Percentiles rank a stretch among this genome's conserved stretches.
Evolutionary conservation across 1,140 invertebrate genomes (phyloP).

Genomic region (Zaprionus camerounensis): DNA sequence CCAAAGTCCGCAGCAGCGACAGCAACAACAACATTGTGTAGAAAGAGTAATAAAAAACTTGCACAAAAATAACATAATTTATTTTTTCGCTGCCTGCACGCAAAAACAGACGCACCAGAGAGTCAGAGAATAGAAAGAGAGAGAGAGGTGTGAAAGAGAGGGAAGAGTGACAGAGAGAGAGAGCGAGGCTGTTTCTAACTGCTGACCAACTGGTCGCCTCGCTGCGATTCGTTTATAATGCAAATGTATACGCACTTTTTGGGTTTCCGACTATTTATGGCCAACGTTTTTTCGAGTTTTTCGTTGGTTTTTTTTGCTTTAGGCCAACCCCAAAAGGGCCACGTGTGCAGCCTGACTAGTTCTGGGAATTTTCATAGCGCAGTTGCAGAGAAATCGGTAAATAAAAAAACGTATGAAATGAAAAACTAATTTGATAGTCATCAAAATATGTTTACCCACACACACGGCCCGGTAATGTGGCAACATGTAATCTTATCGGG

Average conservation of each 20-base stretch:
- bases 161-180: constrained; percentile 15
- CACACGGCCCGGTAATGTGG: neutral
- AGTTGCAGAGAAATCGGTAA: neutral
- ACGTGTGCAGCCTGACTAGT: constrained; percentile 26
- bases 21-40: neutral
- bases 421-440: constrained; percentile 7
- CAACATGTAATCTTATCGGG: constrained; percentile 38
- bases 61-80: constrained; percentile 83
- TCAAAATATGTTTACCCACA: constrained; percentile 2
- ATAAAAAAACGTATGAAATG: neutral
- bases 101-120: constrained; percentile 50
- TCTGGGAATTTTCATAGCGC: neutral
- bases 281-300: constrained; percentile 41
- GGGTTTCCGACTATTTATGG: constrained; percentile 61
- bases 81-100: constrained; percentile 71
- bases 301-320: constrained; percentile 8
- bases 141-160: neutral
- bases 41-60: constrained; percentile 66
- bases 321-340: constrained; percentile 8
- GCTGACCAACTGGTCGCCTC: constrained; percentile 31
- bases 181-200: constrained; percentile 1
- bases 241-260: constrained; percentile 77
- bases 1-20: constrained; percentile 56
- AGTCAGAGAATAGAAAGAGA: constrained; percentile 27
- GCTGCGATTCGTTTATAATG: constrained; percentile 68